Percentiles rank a stretch among this genome's conserved stretches.
Evolutionary conservation across 1,140 invertebrate genomes (phyloP).

Genomic region (Sminthurinus signatus): DNA sequence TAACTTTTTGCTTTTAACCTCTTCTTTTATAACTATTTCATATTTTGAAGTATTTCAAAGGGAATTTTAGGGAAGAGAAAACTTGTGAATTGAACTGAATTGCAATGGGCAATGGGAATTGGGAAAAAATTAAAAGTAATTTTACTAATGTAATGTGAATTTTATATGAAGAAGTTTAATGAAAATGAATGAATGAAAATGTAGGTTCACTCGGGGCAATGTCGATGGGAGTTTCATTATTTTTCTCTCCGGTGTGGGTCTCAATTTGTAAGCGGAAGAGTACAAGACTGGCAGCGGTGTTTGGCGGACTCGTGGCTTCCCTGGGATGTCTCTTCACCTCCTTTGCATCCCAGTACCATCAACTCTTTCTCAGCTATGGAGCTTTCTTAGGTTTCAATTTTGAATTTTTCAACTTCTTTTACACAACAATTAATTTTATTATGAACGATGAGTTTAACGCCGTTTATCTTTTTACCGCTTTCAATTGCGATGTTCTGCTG

Average conservation of each 20-base stretch:
- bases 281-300: slow-evolving; percentile 74
- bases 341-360: slow-evolving; percentile 84
- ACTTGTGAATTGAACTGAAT: no score
- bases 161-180: no score
- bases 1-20: not conserved
- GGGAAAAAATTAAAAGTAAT: no score
- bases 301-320: slow-evolving; percentile 76
- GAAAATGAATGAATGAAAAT: no score
- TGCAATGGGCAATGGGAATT: no score
- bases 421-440: not conserved
- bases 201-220: slow-evolving; percentile 77
- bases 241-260: slow-evolving; percentile 75
- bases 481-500: no score
- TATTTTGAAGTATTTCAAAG: no score
- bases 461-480: not conserved
- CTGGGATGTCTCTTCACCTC: slow-evolving; percentile 80
- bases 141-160: no score
- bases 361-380: slow-evolving; percentile 80
- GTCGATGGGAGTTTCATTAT: slow-evolving; percentile 68
- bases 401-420: not conserved
- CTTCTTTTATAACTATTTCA: no score
- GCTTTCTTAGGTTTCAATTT: slow-evolving; percentile 54
- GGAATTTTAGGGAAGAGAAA: no score
- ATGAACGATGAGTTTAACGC: not conserved
- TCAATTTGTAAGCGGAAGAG: slow-evolving; percentile 78